Percentiles rank a stretch among this genome's conserved stretches.
These are phyloP conservation scores for Lordiphosa mommai DNA, from an alignment of 1,140 invertebrate species.

Conservation along the genomic window DNA sequence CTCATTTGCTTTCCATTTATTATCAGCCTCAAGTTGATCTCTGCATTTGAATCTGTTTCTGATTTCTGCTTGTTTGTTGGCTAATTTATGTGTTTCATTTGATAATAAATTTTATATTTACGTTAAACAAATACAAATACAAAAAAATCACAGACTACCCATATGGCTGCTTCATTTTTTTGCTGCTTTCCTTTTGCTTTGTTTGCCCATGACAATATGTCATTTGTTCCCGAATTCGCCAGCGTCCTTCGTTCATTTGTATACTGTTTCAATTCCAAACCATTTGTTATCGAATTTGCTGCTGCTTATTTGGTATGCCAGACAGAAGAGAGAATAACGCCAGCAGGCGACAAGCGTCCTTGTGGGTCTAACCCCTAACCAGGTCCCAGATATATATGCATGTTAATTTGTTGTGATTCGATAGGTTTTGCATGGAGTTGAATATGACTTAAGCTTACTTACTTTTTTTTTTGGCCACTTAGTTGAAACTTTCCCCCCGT, in stretches of 20 bases:
- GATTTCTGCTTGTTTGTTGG: conserved; percentile 45
- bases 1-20: conserved; percentile 63
- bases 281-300: conserved; percentile 77
- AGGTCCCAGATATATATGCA: conserved; percentile 44
- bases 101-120: conserved; percentile 78
- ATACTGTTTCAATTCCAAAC: conserved; percentile 58
- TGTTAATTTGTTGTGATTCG: conserved; percentile 77
- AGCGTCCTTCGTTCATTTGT: conserved; percentile 31
- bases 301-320: conserved; percentile 68
- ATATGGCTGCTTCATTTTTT: not conserved
- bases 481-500: too few species aligned
- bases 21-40: conserved; percentile 52
- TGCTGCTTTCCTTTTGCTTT: conserved; percentile 10
- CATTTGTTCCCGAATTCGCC: conserved; percentile 67
- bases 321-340: conserved; percentile 13
- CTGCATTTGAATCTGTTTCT: conserved; percentile 40
- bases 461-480: conserved; percentile 1
- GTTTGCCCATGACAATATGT: conserved; percentile 64
- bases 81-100: conserved; percentile 65
- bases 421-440: conserved; percentile 70
- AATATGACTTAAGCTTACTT: conserved; percentile 19
- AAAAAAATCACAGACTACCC: conserved; percentile 1
- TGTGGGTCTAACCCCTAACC: conserved; percentile 14
- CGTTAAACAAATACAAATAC: conserved; percentile 60
- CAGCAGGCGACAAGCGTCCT: conserved; percentile 48